Conservation (phyloP, 2,888 invertebrate species). For the Mythimna impura region DNA sequence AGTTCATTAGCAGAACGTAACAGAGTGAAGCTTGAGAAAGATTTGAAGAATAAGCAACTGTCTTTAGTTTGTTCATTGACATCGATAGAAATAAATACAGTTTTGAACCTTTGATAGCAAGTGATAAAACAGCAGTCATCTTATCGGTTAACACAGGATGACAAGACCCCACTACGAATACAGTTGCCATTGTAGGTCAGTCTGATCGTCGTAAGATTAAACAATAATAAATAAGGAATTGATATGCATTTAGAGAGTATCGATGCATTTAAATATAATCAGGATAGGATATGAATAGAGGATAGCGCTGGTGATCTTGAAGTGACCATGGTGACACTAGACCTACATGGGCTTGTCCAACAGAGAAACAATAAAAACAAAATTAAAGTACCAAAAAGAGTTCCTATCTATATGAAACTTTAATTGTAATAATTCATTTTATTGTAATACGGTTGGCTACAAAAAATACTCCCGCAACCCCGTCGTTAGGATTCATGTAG, state of each 20-base stretch:
- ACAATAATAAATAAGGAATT: conserved; percentile 1
- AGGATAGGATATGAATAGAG: background rate
- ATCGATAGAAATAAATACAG: background rate
- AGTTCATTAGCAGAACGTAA: background rate
- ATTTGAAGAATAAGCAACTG: no score
- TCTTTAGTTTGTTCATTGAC: conserved; percentile 3
- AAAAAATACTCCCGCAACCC: background rate
- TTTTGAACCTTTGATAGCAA: conserved; percentile 23
- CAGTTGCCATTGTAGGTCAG: conserved; percentile 23
- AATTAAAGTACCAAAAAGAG: background rate
- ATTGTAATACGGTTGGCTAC: background rate
- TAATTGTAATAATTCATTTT: no score
- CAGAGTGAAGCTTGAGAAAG: background rate
- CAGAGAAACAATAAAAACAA: no score
- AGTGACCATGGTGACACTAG: background rate
- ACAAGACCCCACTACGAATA: conserved; percentile 18
- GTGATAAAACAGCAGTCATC: conserved; percentile 29
- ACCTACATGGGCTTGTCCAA: background rate
- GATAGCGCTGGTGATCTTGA: background rate
- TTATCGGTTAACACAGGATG: conserved; percentile 29
- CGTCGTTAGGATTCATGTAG: no score
- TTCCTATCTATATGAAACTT: background rate
- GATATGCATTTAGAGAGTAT: conserved; percentile 1
- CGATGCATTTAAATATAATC: background rate
- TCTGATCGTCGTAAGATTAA: conserved; percentile 10